Percentiles rank a stretch among this genome's conserved stretches.
phyloP scores from a whole-genome alignment of 2,888 invertebrate species.

The Arrhopalites spinosus region DNA sequence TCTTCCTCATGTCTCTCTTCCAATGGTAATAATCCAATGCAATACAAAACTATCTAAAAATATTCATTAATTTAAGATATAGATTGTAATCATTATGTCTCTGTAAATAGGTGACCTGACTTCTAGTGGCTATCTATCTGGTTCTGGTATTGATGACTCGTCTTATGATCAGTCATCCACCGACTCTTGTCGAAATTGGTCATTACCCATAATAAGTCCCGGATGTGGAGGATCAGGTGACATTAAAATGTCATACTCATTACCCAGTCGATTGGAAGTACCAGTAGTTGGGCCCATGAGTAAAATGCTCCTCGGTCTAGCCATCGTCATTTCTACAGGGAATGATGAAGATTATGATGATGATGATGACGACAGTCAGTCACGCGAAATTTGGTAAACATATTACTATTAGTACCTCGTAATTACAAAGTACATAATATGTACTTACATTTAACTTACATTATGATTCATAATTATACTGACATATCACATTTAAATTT shows the following conservation, averaged over 20 bases:
- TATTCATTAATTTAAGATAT: neutral
- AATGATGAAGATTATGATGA: slow-evolving; percentile 31
- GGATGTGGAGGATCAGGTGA: neutral
- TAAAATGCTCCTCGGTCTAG: slow-evolving; percentile 40
- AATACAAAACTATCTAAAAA: neutral
- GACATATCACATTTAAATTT: neutral
- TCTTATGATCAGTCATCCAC: slow-evolving; percentile 32
- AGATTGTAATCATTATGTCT: neutral
- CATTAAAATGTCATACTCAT: slow-evolving; percentile 36
- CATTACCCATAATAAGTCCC: slow-evolving; percentile 21
- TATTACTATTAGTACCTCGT: neutral
- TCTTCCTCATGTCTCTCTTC: slow-evolving; percentile 32
- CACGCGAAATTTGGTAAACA: slow-evolving; percentile 25
- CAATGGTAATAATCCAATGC: slow-evolving; percentile 15
- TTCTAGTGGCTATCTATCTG: slow-evolving; percentile 32
- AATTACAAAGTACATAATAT: neutral
- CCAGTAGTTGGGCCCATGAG: neutral
- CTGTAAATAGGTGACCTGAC: slow-evolving; percentile 29
- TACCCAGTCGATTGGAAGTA: slow-evolving; percentile 34
- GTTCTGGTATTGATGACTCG: slow-evolving; percentile 33
- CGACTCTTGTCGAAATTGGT: slow-evolving; percentile 32
- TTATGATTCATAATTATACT: neutral
- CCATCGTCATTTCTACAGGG: slow-evolving; percentile 36
- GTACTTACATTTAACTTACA: neutral
- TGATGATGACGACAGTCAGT: slow-evolving; percentile 7